Evolutionary conservation across 2,888 invertebrate species (phyloP).

Genomic region (Odontocerum albicorne): DNA sequence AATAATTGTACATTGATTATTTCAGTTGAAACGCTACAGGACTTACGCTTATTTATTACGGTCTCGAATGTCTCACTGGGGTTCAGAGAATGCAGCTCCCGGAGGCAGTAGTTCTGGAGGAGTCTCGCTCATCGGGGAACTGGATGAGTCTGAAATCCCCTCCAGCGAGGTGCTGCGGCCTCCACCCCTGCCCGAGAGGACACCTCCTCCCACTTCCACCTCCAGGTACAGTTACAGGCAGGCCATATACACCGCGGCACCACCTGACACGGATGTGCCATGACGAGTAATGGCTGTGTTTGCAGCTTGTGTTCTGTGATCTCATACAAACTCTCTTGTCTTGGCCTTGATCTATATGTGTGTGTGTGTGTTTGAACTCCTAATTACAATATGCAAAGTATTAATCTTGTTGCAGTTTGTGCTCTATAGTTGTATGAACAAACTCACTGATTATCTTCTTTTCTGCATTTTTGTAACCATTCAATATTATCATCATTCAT

Average conservation of each 20-base stretch:
- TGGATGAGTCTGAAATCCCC: conserved; percentile 37
- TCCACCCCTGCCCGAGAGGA: conserved; percentile 61
- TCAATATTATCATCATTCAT: too few relatives aligned
- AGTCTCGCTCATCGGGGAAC: conserved; percentile 40
- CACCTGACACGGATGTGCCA: conserved; percentile 61
- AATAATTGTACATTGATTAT: conserved; percentile 29
- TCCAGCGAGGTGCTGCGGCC: conserved; percentile 45
- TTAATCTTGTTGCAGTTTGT: too few relatives aligned
- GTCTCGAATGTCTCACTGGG: conserved; percentile 62
- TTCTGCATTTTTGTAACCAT: too few relatives aligned
- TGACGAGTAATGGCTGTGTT: conserved; percentile 83
- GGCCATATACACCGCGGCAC: conserved; percentile 65
- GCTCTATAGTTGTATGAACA: too few relatives aligned
- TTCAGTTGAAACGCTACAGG: conserved; percentile 79
- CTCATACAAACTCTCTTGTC: too few relatives aligned
- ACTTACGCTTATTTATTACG: conserved; percentile 78
- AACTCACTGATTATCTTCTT: too few relatives aligned
- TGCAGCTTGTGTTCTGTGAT: conserved; percentile 78
- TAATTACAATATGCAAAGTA: too few relatives aligned
- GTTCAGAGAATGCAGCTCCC: conserved; percentile 60
- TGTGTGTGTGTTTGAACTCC: too few relatives aligned
- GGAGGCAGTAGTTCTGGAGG: conserved; percentile 50
- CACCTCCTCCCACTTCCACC: conserved; percentile 43
- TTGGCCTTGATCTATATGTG: too few relatives aligned
- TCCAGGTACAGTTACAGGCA: conserved; percentile 70